Percentiles rank a stretch among this genome's conserved stretches.
phyloP scores from a whole-genome alignment of 2,888 invertebrate genomes.

The Drosophila peninsularis region DNA sequence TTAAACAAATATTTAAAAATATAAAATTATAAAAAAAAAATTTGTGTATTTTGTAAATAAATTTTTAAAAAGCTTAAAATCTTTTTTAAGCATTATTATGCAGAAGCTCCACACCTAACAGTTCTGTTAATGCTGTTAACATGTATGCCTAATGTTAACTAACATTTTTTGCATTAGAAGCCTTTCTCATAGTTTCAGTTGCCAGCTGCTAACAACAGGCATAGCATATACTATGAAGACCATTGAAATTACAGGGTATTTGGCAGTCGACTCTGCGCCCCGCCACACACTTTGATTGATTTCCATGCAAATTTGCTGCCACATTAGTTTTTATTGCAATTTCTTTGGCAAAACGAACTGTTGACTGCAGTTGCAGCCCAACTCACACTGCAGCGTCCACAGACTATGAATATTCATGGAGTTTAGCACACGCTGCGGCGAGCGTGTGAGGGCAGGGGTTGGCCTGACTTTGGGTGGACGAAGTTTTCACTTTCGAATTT shows the following conservation, averaged over 20 bases:
- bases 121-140: neutral
- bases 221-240: neutral
- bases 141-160: neutral
- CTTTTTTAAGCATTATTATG: no score
- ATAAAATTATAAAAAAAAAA: no score
- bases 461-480: constrained; percentile 14
- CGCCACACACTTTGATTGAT: constrained; percentile 58
- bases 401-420: constrained; percentile 28
- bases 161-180: neutral
- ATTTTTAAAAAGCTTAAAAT: no score
- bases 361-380: constrained; percentile 40
- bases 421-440: constrained; percentile 10
- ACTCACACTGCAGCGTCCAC: constrained; percentile 24
- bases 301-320: constrained; percentile 68
- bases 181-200: no score
- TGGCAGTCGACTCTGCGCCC: neutral
- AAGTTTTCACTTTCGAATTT: constrained; percentile 74
- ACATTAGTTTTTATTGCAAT: constrained; percentile 63
- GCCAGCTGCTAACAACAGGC: neutral
- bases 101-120: no score
- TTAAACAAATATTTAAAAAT: no score
- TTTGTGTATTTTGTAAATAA: no score
- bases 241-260: constrained; percentile 32
- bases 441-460: no score
- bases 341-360: constrained; percentile 53